Conservation (phyloP, 2,888 invertebrate species). For the Graphium colonna region DNA sequence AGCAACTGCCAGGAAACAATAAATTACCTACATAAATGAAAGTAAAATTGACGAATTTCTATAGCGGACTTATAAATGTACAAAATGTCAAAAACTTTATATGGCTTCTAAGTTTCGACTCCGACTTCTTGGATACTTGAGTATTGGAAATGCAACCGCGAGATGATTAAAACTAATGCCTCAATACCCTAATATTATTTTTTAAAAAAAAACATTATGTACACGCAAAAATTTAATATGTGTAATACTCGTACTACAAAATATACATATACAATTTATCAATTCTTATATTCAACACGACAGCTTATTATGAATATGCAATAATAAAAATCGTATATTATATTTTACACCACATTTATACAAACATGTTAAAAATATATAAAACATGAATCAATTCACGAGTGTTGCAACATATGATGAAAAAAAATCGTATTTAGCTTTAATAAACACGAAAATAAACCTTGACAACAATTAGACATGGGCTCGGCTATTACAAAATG, state of each 20-base stretch:
- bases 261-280: no score
- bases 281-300: neutral
- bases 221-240: no score
- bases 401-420: neutral
- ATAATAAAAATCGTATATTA: neutral
- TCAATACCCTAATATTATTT: no score
- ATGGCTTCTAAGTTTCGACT: no score
- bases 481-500: neutral
- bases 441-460: neutral
- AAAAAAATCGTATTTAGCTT: neutral
- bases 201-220: no score
- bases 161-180: no score
- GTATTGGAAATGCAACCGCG: no score
- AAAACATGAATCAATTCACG: neutral
- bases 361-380: neutral
- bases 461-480: neutral
- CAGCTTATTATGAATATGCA: neutral
- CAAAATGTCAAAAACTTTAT: no score
- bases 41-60: neutral
- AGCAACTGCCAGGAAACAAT: neutral
- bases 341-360: neutral
- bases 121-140: no score
- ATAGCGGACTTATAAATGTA: no score
- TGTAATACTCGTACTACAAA: no score
- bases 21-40: neutral